These are phyloP conservation scores for Mormyrops attenuatus DNA, from an alignment of 2,797 vertebrate genomes.

Conservation along the genomic window DNA sequence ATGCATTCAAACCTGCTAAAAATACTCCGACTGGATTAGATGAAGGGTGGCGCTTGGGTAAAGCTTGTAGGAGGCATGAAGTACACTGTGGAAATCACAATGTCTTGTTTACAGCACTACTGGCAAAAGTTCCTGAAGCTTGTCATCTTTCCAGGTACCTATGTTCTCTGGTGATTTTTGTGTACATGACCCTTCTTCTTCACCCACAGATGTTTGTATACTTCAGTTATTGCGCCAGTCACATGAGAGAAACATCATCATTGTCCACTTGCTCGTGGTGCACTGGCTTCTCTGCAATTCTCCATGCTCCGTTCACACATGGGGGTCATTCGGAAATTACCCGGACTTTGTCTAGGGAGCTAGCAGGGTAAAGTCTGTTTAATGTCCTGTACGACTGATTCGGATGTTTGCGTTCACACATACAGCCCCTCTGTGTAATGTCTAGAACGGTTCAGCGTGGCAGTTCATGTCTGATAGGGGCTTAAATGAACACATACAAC, in stretches of 20 bases:
- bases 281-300: not conserved
- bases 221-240: not conserved
- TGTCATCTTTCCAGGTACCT: not conserved
- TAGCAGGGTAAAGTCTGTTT: not conserved
- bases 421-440: not conserved
- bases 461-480: not conserved
- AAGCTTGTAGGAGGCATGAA: not conserved
- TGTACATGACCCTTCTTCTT: not conserved
- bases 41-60: not conserved
- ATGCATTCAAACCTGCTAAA: not conserved
- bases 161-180: not conserved
- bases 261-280: not conserved
- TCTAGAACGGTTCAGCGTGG: not conserved
- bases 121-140: not conserved
- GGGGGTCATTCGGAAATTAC: not conserved
- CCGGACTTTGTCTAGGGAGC: not conserved
- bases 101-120: not conserved
- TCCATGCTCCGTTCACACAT: not conserved
- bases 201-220: not conserved
- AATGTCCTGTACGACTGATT: not conserved
- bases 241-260: not conserved
- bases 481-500: constrained; percentile 27
- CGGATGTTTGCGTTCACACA: not conserved
- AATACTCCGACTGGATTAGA: not conserved
- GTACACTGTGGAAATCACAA: not conserved